Conservation (phyloP, 2,888 invertebrate species). For the Chironomus riparius region DNA sequence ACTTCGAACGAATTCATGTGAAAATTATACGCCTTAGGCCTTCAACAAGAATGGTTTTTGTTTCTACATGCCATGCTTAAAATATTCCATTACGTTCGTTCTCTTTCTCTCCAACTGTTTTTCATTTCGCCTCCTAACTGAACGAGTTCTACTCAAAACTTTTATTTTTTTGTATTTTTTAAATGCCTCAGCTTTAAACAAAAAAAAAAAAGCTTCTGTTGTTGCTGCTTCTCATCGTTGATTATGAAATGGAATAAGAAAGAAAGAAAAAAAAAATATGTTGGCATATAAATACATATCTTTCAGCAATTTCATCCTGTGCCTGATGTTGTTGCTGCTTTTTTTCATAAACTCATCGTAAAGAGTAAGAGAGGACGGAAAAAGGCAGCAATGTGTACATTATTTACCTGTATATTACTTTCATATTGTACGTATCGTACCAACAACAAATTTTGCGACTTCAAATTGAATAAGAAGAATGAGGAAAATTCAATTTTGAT, state of each 20-base stretch:
- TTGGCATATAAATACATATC: slow-evolving; percentile 18
- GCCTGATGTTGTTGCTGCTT: background rate
- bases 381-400: background rate
- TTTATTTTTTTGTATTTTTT: no score
- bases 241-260: background rate
- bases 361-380: background rate
- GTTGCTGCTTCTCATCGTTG: background rate
- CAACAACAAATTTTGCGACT: no score
- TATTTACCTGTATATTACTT: background rate
- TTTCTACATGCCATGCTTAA: background rate
- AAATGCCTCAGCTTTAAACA: no score
- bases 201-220: background rate
- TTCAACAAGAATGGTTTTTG: background rate
- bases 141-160: no score
- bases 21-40: background rate
- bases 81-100: background rate
- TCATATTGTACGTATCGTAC: background rate
- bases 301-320: background rate
- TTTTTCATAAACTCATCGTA: background rate
- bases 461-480: background rate
- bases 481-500: slow-evolving; percentile 20
- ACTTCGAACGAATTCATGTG: background rate
- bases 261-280: slow-evolving; percentile 17
- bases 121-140: no score
- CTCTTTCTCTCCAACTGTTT: background rate